Evolutionary conservation across 2,797 vertebrate genomes (phyloP).

Genomic region (Calcarius lapponicus): DNA sequence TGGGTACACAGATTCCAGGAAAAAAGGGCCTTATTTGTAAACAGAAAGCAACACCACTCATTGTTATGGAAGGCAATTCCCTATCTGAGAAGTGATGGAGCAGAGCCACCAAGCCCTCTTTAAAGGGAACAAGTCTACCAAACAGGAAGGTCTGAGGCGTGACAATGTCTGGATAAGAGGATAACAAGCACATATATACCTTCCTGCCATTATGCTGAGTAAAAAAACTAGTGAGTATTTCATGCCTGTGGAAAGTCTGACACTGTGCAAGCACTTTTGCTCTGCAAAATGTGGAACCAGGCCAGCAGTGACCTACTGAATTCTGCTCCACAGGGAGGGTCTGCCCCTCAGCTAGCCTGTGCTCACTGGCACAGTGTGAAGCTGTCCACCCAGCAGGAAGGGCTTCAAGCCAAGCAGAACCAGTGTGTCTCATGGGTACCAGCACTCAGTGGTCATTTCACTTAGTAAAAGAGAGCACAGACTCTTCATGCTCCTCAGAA

Average conservation of each 20-base stretch:
- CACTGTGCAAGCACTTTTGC: neutral
- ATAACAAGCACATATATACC: neutral
- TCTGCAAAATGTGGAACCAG: neutral
- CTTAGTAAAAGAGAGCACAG: neutral
- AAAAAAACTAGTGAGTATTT: neutral
- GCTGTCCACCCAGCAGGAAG: neutral
- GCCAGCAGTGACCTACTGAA: neutral
- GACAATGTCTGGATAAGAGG: neutral
- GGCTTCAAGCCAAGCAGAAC: neutral
- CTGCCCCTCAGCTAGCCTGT: neutral
- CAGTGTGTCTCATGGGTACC: neutral
- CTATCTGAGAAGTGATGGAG: neutral
- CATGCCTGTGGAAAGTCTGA: neutral
- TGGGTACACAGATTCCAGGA: slow-evolving; percentile 26
- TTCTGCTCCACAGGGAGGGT: neutral
- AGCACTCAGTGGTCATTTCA: neutral
- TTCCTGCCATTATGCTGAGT: neutral
- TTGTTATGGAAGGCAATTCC: neutral
- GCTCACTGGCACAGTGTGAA: neutral
- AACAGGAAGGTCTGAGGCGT: slow-evolving; percentile 49
- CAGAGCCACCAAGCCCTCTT: neutral
- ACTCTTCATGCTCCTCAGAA: neutral
- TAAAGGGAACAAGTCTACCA: neutral
- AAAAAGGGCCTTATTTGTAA: neutral
- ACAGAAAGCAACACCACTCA: neutral